phyloP scores from a whole-genome alignment of 2,888 invertebrate genomes.

The Pseudolycoriella hygida region DNA sequence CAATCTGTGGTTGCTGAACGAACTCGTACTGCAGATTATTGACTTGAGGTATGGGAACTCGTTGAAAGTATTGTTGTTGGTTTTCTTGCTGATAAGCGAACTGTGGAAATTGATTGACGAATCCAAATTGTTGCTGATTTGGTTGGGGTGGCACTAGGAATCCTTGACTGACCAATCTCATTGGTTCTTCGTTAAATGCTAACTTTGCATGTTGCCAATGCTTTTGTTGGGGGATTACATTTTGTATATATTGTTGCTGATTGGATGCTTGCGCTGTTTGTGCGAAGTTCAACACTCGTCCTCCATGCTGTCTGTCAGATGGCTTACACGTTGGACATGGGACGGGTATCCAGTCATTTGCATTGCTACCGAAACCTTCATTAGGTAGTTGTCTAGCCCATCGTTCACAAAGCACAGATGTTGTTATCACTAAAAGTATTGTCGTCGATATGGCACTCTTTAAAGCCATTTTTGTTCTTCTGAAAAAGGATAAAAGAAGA shows the following conservation, averaged over 20 bases:
- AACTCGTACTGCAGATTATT: conserved; percentile 7
- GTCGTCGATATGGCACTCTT: no score
- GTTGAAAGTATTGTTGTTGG: conserved; percentile 2
- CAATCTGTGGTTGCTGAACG: conserved; percentile 14
- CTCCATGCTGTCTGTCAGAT: background rate
- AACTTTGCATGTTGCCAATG: no score
- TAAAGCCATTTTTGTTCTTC: no score
- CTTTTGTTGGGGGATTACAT: background rate
- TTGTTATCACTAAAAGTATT: no score
- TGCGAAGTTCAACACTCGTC: background rate
- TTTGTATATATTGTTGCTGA: conserved; percentile 1
- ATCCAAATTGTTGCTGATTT: conserved; percentile 10
- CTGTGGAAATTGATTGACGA: no score
- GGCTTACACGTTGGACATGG: conserved; percentile 15
- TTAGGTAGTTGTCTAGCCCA: conserved; percentile 26
- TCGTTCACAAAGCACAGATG: conserved; percentile 13
- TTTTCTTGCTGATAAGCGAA: background rate
- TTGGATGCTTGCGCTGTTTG: background rate
- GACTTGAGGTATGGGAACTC: conserved; percentile 5
- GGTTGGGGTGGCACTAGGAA: conserved; percentile 8
- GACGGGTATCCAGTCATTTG: conserved; percentile 37
- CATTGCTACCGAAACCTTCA: conserved; percentile 12
- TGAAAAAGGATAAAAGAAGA: no score
- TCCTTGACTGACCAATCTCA: no score
- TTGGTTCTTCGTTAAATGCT: no score